Conservation (phyloP, 2,113 vertebrate genomes). For the Neogale vison region DNA sequence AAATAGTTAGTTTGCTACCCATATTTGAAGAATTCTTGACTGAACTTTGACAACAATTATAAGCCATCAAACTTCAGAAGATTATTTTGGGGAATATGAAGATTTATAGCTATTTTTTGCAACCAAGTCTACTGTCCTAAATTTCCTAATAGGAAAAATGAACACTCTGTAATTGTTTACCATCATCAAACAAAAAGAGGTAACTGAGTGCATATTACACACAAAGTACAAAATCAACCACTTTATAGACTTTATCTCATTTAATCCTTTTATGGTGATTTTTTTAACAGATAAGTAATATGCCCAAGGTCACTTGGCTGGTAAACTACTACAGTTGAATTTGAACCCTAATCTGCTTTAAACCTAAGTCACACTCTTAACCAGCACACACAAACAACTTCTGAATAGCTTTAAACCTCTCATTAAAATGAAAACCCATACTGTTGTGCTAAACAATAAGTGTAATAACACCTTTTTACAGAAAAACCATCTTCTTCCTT, state of each 20-base stretch:
- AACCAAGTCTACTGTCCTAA: neutral
- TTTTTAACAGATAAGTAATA: neutral
- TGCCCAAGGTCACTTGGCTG: neutral
- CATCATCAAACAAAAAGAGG: neutral
- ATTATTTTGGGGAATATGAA: neutral
- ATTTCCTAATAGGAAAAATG: constrained; percentile 8
- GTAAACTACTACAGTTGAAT: neutral
- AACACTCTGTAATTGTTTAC: neutral
- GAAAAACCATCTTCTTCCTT: neutral
- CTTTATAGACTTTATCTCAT: neutral
- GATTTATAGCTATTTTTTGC: neutral
- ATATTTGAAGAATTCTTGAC: neutral
- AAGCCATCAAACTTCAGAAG: neutral
- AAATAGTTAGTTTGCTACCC: neutral
- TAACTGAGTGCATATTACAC: neutral
- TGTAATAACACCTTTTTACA: neutral
- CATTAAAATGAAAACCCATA: neutral
- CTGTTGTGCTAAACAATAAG: neutral
- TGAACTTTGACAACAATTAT: neutral
- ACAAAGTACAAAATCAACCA: constrained; percentile 12
- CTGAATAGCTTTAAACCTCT: neutral
- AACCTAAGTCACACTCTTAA: neutral
- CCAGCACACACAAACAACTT: neutral
- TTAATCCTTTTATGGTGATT: neutral
- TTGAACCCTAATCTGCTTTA: neutral